Evolutionary conservation across 2,888 invertebrate species (phyloP).

Genomic region (Cyrtodaria siliqua): DNA sequence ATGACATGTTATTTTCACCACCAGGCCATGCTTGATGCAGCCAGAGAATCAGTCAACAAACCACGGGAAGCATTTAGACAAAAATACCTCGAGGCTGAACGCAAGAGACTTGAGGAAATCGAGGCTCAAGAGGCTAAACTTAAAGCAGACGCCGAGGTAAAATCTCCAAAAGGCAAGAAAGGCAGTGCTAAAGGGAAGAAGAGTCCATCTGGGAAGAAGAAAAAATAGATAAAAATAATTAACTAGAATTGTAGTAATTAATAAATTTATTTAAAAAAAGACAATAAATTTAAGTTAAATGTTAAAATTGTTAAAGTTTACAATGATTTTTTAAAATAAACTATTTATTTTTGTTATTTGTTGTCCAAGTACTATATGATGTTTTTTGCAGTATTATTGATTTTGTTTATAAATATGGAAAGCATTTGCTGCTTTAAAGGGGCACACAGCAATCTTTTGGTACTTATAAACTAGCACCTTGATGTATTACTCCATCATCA

Average conservation of each 20-base stretch:
- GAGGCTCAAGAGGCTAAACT: slow-evolving; percentile 82
- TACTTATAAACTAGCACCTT: too few relatives aligned
- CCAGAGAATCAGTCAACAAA: slow-evolving; percentile 79
- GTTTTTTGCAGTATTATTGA: too few relatives aligned
- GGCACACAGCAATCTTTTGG: too few relatives aligned
- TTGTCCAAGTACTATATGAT: too few relatives aligned
- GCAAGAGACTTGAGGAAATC: slow-evolving; percentile 81
- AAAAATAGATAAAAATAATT: slow-evolving; percentile 81
- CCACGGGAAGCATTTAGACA: slow-evolving; percentile 84
- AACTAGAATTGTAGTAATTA: neutral
- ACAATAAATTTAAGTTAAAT: too few relatives aligned
- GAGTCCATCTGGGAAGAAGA: slow-evolving; percentile 81
- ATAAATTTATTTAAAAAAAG: neutral
- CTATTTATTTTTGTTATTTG: too few relatives aligned
- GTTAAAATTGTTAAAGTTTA: too few relatives aligned
- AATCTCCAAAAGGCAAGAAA: slow-evolving; percentile 81
- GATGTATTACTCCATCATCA: too few relatives aligned
- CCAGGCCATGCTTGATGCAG: slow-evolving; percentile 81
- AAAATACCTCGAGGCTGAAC: slow-evolving; percentile 83
- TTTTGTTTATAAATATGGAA: too few relatives aligned
- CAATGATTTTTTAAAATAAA: too few relatives aligned
- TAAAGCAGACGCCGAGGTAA: slow-evolving; percentile 81
- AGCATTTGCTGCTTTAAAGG: too few relatives aligned
- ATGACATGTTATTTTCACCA: too few relatives aligned
- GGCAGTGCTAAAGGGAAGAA: slow-evolving; percentile 81